These are phyloP conservation scores for Hydrolagus colliei DNA, from an alignment of 2,797 vertebrate genomes.

Conservation along the genomic window DNA sequence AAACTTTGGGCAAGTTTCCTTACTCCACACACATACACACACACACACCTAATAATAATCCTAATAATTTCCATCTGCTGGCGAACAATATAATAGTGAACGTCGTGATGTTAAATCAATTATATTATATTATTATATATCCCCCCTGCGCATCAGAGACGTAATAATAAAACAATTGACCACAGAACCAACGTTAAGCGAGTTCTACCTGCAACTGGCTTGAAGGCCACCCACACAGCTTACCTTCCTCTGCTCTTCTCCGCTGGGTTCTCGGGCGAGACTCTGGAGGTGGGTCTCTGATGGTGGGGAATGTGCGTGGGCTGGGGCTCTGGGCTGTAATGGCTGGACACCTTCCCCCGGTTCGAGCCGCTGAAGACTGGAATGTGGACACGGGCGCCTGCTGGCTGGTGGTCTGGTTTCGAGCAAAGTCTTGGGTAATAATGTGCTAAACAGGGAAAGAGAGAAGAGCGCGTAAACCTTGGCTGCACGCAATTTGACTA, in stretches of 20 bases:
- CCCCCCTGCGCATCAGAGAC: no score
- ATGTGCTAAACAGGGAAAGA: conserved; percentile 70
- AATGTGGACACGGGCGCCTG: conserved; percentile 77
- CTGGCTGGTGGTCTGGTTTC: conserved; percentile 78
- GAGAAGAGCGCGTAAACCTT: not conserved
- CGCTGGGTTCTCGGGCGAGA: conserved; percentile 79
- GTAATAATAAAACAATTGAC: no score
- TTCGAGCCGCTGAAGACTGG: conserved; percentile 65
- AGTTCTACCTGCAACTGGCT: not conserved
- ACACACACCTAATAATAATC: no score
- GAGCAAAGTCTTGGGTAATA: conserved; percentile 96
- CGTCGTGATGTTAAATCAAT: no score
- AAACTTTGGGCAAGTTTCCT: no score
- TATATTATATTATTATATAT: no score
- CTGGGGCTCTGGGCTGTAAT: conserved; percentile 78
- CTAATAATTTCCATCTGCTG: no score
- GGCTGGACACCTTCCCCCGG: conserved; percentile 72
- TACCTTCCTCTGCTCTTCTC: conserved; percentile 89
- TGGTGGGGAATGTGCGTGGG: conserved; percentile 60
- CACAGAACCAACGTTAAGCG: no score
- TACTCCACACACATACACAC: no score
- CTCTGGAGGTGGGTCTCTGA: conserved; percentile 74
- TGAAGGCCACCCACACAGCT: conserved; percentile 6
- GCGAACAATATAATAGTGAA: no score
- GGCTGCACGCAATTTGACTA: no score